phyloP scores from a whole-genome alignment of 2,113 vertebrate species.

The Caranx ignobilis region DNA sequence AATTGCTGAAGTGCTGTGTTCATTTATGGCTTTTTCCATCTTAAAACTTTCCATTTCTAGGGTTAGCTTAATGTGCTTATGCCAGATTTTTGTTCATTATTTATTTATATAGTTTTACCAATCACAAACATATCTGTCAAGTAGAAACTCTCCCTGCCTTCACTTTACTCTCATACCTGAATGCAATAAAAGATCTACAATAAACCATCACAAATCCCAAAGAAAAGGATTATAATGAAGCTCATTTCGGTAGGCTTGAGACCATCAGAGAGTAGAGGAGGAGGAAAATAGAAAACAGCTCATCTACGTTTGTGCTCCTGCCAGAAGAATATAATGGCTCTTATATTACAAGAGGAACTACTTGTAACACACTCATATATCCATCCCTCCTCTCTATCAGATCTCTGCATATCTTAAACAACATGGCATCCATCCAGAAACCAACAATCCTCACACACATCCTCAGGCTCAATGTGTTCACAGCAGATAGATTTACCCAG shows the following conservation, averaged over 20 bases:
- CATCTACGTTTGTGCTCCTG: conserved; percentile 18
- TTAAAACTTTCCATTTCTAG: no score
- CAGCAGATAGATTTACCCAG: conserved; percentile 40
- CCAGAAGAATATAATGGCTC: conserved; percentile 16
- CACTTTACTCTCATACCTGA: background rate
- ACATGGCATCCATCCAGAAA: background rate
- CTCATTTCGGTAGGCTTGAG: background rate
- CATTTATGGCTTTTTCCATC: no score
- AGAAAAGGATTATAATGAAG: background rate
- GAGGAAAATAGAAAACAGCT: background rate
- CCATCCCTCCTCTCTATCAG: background rate
- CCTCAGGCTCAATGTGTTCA: conserved; percentile 22
- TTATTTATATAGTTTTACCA: no score
- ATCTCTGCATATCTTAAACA: background rate
- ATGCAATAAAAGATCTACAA: background rate
- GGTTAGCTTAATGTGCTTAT: no score
- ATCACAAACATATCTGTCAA: no score
- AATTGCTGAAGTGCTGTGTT: no score
- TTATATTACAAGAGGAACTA: conserved; percentile 13
- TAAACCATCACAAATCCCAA: background rate
- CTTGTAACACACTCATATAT: conserved; percentile 6
- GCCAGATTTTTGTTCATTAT: no score
- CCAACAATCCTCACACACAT: conserved; percentile 25
- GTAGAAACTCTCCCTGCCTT: background rate
- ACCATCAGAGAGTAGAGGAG: background rate